phyloP scores from a whole-genome alignment of 2,113 vertebrate genomes.

The Coryphaenoides rupestris region DNA sequence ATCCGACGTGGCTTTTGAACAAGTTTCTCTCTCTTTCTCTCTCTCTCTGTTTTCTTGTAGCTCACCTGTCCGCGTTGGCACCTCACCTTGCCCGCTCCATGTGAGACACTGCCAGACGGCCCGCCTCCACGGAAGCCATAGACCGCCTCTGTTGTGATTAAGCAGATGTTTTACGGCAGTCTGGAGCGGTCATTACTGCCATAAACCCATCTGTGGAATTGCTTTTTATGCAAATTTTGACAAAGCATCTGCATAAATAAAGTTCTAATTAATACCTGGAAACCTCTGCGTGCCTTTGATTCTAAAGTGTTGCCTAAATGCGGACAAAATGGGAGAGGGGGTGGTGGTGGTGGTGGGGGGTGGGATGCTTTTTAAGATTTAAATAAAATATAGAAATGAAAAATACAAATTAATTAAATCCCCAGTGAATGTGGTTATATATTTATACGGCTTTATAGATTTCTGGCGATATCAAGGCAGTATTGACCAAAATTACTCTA shows the following conservation, averaged over 20 bases:
- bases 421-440: background rate
- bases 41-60: no score
- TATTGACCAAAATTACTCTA: background rate
- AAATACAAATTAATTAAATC: background rate
- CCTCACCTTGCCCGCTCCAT: constrained; percentile 51
- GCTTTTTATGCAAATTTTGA: constrained; percentile 80
- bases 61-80: constrained; percentile 43
- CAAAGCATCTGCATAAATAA: constrained; percentile 79
- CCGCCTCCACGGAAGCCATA: constrained; percentile 59
- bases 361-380: background rate
- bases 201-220: constrained; percentile 81
- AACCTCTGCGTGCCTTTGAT: constrained; percentile 70
- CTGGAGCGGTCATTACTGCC: constrained; percentile 77
- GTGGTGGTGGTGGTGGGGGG: no score
- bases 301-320: constrained; percentile 70
- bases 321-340: constrained; percentile 68
- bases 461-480: no score
- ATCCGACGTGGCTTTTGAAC: constrained; percentile 58
- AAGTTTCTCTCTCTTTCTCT: constrained; percentile 12
- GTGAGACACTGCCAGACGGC: constrained; percentile 61
- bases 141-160: constrained; percentile 74
- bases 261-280: constrained; percentile 79
- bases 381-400: background rate
- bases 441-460: background rate
- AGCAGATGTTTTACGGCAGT: constrained; percentile 79